phyloP scores from a whole-genome alignment of 2,888 invertebrate genomes.

The Isoperla grammatica region DNA sequence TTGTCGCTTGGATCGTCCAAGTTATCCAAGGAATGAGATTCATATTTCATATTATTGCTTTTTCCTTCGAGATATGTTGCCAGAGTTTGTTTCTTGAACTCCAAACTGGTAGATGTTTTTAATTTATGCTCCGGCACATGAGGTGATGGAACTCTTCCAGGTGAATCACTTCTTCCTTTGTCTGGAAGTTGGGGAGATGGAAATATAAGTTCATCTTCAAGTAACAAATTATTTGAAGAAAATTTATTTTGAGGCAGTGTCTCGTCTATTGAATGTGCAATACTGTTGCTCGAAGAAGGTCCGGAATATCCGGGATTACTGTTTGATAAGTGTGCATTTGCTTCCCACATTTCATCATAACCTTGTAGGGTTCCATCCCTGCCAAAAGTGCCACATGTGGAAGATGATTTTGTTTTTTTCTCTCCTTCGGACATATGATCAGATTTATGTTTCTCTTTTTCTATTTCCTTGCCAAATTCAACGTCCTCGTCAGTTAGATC shows the following conservation, averaged over 20 bases:
- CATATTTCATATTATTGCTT: slow-evolving; percentile 14
- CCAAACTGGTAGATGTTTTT: slow-evolving; percentile 12
- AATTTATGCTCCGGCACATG: neutral
- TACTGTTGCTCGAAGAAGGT: too few relatives aligned
- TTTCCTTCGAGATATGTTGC: neutral
- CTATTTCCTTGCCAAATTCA: slow-evolving; percentile 18
- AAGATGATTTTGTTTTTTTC: neutral
- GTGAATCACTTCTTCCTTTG: slow-evolving; percentile 1
- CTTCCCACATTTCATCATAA: slow-evolving; percentile 37
- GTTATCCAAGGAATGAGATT: slow-evolving; percentile 35
- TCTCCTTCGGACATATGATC: slow-evolving; percentile 7
- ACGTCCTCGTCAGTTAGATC: slow-evolving; percentile 29
- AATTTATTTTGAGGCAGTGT: too few relatives aligned
- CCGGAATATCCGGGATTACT: too few relatives aligned
- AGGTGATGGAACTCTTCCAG: neutral
- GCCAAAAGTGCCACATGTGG: slow-evolving; percentile 32
- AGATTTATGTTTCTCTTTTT: neutral
- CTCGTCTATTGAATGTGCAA: too few relatives aligned
- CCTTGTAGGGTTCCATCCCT: slow-evolving; percentile 36
- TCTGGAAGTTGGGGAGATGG: slow-evolving; percentile 8
- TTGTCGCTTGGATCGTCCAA: slow-evolving; percentile 27
- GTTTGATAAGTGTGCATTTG: slow-evolving; percentile 29
- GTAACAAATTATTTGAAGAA: neutral
- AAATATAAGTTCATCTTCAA: slow-evolving; percentile 8
- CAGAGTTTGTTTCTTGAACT: slow-evolving; percentile 16